These are phyloP conservation scores for Hylyphantes graminicola DNA, from an alignment of 1,140 invertebrate genomes.

Conservation along the genomic window DNA sequence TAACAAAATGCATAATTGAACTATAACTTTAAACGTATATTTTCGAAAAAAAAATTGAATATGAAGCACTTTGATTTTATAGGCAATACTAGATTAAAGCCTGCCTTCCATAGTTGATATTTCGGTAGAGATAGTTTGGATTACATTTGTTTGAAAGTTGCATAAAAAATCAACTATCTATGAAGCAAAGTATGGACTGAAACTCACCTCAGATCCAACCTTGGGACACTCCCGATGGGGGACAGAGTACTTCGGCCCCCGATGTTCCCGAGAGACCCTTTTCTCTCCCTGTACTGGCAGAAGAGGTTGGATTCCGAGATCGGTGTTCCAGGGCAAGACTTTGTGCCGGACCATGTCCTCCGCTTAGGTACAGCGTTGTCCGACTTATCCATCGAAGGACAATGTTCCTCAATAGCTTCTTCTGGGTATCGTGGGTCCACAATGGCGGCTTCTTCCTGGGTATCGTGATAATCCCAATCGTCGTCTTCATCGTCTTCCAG, in stretches of 20 bases:
- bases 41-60: too few species aligned
- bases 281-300: slow-evolving; percentile 29
- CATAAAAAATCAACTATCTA: too few species aligned
- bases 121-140: too few species aligned
- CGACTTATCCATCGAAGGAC: background rate
- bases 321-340: slow-evolving; percentile 50
- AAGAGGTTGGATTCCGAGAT: slow-evolving; percentile 19
- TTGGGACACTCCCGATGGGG: slow-evolving; percentile 36
- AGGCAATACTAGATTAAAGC: too few species aligned
- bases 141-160: too few species aligned
- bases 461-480: slow-evolving; percentile 39
- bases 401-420: too few species aligned
- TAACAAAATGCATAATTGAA: too few species aligned
- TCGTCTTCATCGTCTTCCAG: slow-evolving; percentile 30
- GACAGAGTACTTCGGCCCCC: slow-evolving; percentile 8
- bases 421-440: too few species aligned
- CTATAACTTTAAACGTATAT: too few species aligned
- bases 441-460: slow-evolving; percentile 15
- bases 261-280: slow-evolving; percentile 28
- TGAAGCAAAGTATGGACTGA: background rate
- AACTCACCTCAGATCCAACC: slow-evolving; percentile 41
- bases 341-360: background rate
- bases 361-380: background rate
- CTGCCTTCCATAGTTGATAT: too few species aligned
- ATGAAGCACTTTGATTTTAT: too few species aligned